A percentile compares a stretch with the other conserved stretches of the same genome.
Evolutionary conservation across 2,113 vertebrate species (phyloP).

Genomic region (Irena cyanogastra): DNA sequence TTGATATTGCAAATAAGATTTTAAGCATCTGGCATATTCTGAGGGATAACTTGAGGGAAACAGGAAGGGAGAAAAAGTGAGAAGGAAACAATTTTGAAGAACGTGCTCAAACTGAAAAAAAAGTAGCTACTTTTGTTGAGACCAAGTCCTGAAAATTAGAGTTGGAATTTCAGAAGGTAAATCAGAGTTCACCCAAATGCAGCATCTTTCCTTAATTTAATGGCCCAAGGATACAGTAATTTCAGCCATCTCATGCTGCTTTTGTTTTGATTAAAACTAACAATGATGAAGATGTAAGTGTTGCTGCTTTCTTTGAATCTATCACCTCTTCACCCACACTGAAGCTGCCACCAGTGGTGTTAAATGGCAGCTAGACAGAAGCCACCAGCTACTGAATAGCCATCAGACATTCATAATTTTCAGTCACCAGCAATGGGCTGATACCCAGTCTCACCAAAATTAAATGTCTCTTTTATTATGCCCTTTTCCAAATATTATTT

Average conservation of each 20-base stretch:
- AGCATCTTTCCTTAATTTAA: neutral
- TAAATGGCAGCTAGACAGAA: neutral
- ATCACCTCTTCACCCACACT: neutral
- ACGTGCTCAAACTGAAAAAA: neutral
- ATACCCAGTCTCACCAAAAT: neutral
- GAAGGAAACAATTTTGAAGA: neutral
- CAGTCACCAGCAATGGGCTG: neutral
- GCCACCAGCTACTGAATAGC: neutral
- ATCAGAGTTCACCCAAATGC: neutral
- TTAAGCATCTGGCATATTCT: neutral
- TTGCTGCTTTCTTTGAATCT: neutral
- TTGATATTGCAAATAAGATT: neutral
- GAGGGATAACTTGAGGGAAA: neutral
- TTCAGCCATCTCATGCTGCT: neutral
- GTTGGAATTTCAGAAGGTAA: neutral
- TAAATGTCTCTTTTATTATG: neutral
- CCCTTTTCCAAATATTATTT: neutral
- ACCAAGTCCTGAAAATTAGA: neutral
- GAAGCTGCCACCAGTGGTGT: neutral
- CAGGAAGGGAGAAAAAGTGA: neutral
- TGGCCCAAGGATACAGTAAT: neutral
- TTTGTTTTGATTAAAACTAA: slow-evolving; percentile 7
- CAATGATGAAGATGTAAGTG: neutral
- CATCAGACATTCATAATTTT: neutral
- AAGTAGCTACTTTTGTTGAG: neutral